Conservation (phyloP, 2,797 vertebrate species). For the Percopsis omiscomaycus region DNA sequence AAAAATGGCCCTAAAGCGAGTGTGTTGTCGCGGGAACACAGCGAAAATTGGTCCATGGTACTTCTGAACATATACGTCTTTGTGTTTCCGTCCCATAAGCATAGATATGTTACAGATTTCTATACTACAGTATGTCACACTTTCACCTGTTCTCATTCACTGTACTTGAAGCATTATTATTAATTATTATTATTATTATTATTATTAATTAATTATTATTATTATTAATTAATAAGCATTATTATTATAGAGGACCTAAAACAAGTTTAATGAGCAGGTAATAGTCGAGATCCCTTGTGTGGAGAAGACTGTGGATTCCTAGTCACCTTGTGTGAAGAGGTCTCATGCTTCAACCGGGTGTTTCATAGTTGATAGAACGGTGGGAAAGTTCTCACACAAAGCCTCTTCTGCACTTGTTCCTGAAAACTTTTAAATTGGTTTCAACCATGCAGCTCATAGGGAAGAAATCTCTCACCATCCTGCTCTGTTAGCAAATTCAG, state of each 20-base stretch:
- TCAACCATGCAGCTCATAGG: slow-evolving; percentile 1
- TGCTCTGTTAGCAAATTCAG: not conserved
- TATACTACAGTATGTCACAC: not conserved
- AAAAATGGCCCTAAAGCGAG: slow-evolving; percentile 17
- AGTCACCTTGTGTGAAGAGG: not conserved
- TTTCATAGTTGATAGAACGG: not conserved
- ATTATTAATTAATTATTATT: too few relatives aligned
- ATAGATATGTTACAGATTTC: not conserved
- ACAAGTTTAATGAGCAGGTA: not conserved
- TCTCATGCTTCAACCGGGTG: not conserved
- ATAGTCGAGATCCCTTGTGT: slow-evolving; percentile 21
- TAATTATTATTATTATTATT: too few relatives aligned
- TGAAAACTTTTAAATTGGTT: not conserved
- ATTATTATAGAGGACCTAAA: too few relatives aligned
- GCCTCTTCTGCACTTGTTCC: not conserved
- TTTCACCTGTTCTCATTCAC: not conserved
- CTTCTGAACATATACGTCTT: not conserved
- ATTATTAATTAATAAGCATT: too few relatives aligned
- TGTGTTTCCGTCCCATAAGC: not conserved
- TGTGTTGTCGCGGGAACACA: slow-evolving; percentile 5
- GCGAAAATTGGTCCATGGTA: not conserved
- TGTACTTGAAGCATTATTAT: too few relatives aligned
- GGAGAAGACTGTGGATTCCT: slow-evolving; percentile 28
- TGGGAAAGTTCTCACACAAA: not conserved
- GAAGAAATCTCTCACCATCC: not conserved